Evolutionary conservation across 2,888 invertebrate genomes (phyloP).

Genomic region (Microplitis manilae): DNA sequence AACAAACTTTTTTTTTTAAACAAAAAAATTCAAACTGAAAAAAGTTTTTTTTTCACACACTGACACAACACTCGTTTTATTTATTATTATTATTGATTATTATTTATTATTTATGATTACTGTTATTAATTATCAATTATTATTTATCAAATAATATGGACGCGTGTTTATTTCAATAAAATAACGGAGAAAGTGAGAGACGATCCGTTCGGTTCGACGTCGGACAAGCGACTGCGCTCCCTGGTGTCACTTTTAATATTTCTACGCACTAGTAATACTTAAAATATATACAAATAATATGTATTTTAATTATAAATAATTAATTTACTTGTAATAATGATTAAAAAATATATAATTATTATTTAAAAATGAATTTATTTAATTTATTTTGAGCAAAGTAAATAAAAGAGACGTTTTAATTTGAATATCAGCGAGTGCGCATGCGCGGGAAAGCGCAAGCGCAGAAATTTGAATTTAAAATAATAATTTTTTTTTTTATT

Average conservation of each 20-base stretch:
- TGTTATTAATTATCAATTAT: neutral
- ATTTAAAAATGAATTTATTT: too few species aligned
- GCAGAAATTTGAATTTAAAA: too few species aligned
- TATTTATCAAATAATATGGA: neutral
- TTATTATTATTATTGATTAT: conserved; percentile 1
- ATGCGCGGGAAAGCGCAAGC: too few species aligned
- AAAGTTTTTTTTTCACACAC: conserved; percentile 2
- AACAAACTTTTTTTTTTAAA: conserved; percentile 3
- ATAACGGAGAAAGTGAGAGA: conserved; percentile 23
- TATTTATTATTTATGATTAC: conserved; percentile 8
- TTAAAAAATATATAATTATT: too few species aligned
- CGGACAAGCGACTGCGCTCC: conserved; percentile 51
- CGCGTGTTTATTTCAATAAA: conserved; percentile 1
- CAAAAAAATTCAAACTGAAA: conserved; percentile 14
- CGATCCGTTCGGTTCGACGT: conserved; percentile 47
- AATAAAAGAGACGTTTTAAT: too few species aligned
- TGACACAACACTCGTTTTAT: neutral
- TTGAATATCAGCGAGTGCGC: too few species aligned
- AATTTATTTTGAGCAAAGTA: too few species aligned
- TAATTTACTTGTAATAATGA: too few species aligned
- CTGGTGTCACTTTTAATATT: conserved; percentile 20
- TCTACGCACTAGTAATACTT: neutral
- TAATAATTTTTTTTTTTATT: too few species aligned
- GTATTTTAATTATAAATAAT: neutral
- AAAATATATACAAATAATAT: too few species aligned